Base-by-base conservation (phyloP, 2,113 vertebrate genomes). In the Myrmecobius fasciatus region DNA sequence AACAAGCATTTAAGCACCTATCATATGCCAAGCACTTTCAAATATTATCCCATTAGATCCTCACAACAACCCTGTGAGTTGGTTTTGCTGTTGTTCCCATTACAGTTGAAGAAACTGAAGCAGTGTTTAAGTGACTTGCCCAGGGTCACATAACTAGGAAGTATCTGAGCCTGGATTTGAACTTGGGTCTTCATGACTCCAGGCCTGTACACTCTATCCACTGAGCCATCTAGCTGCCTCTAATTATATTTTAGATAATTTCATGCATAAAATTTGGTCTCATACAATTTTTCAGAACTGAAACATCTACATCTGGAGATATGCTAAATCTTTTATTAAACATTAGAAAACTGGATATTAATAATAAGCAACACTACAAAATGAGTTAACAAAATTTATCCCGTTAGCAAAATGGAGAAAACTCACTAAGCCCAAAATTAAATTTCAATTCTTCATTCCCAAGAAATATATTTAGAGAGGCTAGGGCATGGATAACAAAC, bases 281-380 rank as follows among this genome's bases (percentile, higher is more conserved):
- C 36, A 96, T 83, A 91, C 0, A 94, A 53, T 75, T 75, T 94
- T 93, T 92, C 93, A 48, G 25, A 48, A 95, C 93, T 54, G 95
- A 95, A 60, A 48, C 89, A 25, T 2, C 36, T 95, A 89, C 11
- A 94, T 9, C 47, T 53, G 95, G 26, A 96, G 90, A 56, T n/a
- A 53, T 97, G 22, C 91, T 90, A 96, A 95, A 93, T 93, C 52
- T 51, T 51, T 51, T 95, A 92, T 8, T 1, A 89, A 92, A 95
- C 11, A 96, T 28, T 14, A 96, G 26, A 12, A 26, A 94, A 60
- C 12, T 60, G 10, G 28, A 67, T 91, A 43, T 94, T 31, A 95
- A 92, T n/a, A n/a, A n/a, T n/a, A 95, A 90, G 48, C 53, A 96
- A 53, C 89, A 88, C 92, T 53, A 43, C 26, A 94, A 96, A 95